Conservation (phyloP, 2,888 invertebrate species). For the Holacanthella duospinosa region DNA sequence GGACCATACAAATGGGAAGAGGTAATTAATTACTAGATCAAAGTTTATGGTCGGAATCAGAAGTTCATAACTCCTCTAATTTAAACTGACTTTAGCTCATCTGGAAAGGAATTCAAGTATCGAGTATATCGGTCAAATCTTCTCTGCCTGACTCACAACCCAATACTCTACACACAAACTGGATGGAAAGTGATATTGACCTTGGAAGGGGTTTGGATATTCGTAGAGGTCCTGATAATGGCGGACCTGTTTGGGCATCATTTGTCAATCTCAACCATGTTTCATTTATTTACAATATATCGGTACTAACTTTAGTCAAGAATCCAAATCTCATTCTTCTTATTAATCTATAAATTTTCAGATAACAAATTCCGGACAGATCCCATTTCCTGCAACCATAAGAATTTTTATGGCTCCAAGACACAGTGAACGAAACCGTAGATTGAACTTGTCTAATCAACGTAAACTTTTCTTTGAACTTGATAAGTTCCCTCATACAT, state of each 20-base stretch:
- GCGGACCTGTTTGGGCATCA: constrained; percentile 35
- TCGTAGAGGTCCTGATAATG: constrained; percentile 15
- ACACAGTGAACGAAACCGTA: constrained; percentile 53
- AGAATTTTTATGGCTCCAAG: constrained; percentile 61
- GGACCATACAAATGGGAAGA: too few species aligned
- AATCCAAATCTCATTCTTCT: too few species aligned
- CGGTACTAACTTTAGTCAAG: too few species aligned
- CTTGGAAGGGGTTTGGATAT: constrained; percentile 72
- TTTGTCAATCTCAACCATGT: constrained; percentile 39
- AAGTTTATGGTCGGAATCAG: too few species aligned
- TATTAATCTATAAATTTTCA: too few species aligned
- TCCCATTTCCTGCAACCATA: constrained; percentile 58
- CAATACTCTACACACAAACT: constrained; percentile 54
- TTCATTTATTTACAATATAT: constrained; percentile 38
- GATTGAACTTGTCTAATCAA: constrained; percentile 54
- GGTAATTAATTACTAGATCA: too few species aligned
- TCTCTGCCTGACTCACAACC: constrained; percentile 19
- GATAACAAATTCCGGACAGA: too few species aligned
- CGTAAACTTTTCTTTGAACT: constrained; percentile 57
- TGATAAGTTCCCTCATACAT: constrained; percentile 55
- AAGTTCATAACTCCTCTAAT: too few species aligned
- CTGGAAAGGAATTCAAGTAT: too few species aligned
- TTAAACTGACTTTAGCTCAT: too few species aligned
- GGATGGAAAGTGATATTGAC: constrained; percentile 69
- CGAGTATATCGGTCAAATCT: too few species aligned